Base-by-base conservation (phyloP, 1,140 invertebrate species). In the Sinonovacula constricta region DNA sequence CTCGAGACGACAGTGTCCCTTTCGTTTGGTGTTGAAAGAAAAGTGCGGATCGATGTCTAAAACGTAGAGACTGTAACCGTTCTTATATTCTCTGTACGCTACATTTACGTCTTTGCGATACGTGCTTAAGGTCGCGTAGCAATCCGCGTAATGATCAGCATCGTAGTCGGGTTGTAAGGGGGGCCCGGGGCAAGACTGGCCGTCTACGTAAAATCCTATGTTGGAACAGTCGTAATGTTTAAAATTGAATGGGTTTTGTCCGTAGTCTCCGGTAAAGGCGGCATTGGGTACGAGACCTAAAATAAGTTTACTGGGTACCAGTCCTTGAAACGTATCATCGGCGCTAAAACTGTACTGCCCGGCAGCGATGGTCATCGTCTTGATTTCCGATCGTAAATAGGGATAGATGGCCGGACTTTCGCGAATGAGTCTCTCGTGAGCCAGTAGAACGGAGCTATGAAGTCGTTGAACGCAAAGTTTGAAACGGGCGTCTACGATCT, bases 401-500 rank as follows among this genome's bases (percentile, higher is more conserved):
- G 62, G 49, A n/a, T 72, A 72, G 1, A 79, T 49, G 5, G 77
- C 77, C 18, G 63, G 26, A 24, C n/a, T n/a, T 0, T 72, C 51
- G 24, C 67, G 51, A 26, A 72, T 36, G 7, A 60, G 1, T 36
- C 53, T 72, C 28, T 45, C 31, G 39, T 79, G 60, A 15, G 69
- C 78, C 59, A 72, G n/a, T 57, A 62, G 22, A 15, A 80, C 33
- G 26, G 33, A 53, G 31, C 45, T 31, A 5, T 56, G 71, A 1
- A 60, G 69, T n/a, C 62, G 15, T 31, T 59, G 78, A 0, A 72
- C 33, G 26, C 69, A 72, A 2, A 79, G 33, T 22, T 60, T 71
- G 34, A 79, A 67, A 59, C 12, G 34, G 59, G 69, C 77, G 30
- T 79, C 77, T 18, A 72, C 69, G 10, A 79, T 79, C 60, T 72